Conservation (phyloP, 1,140 invertebrate genomes). For the Panagrolaimus sp. region DNA sequence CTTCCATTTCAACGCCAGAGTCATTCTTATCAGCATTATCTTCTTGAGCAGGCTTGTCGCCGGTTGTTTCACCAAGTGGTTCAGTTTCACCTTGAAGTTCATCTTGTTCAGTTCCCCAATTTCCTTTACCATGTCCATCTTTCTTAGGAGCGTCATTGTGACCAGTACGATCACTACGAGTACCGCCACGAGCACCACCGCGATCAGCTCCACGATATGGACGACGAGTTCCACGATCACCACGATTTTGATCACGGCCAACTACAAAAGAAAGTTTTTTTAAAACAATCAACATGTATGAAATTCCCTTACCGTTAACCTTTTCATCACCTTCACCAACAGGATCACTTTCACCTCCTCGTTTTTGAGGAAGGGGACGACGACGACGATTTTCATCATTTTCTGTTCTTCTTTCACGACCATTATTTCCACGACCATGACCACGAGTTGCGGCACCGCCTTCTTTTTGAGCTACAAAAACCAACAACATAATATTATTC, state of each 20-base stretch:
- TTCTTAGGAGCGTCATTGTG: too few species aligned
- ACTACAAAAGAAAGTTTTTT: background rate
- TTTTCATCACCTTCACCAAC: background rate
- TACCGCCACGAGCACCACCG: slow-evolving; percentile 20
- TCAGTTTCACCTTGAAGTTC: slow-evolving; percentile 36
- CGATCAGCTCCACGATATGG: slow-evolving; percentile 13
- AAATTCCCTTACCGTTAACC: background rate
- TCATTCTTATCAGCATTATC: too few species aligned
- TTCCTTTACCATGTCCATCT: slow-evolving; percentile 31
- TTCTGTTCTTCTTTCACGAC: too few species aligned
- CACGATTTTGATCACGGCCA: background rate
- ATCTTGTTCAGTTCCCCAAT: slow-evolving; percentile 33
- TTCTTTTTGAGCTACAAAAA: too few species aligned
- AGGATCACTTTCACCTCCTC: background rate
- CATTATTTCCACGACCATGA: too few species aligned
- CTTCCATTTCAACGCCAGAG: slow-evolving; percentile 19
- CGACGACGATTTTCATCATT: slow-evolving; percentile 16
- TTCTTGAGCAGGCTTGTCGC: slow-evolving; percentile 18
- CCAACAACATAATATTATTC: too few species aligned
- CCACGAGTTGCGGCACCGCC: too few species aligned
- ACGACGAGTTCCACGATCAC: background rate
- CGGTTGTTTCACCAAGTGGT: slow-evolving; percentile 3
- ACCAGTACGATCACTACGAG: too few species aligned
- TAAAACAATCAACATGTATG: background rate
- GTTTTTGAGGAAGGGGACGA: background rate